These are phyloP conservation scores for Drosophila paranaensis DNA, from an alignment of 2,888 invertebrate genomes.

Conservation along the genomic window DNA sequence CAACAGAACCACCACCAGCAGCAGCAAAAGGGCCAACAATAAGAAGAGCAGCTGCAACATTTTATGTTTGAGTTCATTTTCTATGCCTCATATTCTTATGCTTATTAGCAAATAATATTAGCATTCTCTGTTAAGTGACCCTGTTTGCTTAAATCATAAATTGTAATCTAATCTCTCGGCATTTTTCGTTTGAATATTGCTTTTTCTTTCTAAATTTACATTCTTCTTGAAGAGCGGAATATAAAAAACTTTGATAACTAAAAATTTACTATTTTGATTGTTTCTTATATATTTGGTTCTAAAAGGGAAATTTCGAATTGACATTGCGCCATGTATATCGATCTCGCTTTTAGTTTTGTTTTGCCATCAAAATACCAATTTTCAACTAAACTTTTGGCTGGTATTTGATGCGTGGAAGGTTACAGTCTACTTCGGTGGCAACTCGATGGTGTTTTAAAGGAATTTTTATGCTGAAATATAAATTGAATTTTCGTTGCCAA, in stretches of 20 bases:
- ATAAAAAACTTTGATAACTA: background rate
- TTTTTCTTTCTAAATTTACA: background rate
- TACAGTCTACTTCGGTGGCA: constrained; percentile 3
- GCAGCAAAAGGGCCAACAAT: constrained; percentile 12
- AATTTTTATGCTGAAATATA: constrained; percentile 46
- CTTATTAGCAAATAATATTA: background rate
- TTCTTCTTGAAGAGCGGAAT: background rate
- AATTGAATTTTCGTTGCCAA: constrained; percentile 60
- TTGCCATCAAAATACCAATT: constrained; percentile 16
- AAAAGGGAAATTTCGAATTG: background rate
- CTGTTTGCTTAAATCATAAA: background rate
- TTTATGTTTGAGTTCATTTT: constrained; percentile 6
- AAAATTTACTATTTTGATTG: background rate
- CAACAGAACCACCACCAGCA: constrained; percentile 3
- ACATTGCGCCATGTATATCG: background rate
- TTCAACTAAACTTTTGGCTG: constrained; percentile 3
- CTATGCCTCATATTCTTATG: background rate
- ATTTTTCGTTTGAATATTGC: background rate
- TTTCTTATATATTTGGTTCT: background rate
- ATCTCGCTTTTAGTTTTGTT: constrained; percentile 10
- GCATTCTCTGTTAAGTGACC: background rate
- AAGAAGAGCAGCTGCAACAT: constrained; percentile 7
- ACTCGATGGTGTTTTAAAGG: constrained; percentile 51
- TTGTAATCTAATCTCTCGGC: background rate
- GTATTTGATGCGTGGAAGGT: constrained; percentile 10